Conservation (phyloP, 1,140 invertebrate species). For the Galendromus occidentalis region DNA sequence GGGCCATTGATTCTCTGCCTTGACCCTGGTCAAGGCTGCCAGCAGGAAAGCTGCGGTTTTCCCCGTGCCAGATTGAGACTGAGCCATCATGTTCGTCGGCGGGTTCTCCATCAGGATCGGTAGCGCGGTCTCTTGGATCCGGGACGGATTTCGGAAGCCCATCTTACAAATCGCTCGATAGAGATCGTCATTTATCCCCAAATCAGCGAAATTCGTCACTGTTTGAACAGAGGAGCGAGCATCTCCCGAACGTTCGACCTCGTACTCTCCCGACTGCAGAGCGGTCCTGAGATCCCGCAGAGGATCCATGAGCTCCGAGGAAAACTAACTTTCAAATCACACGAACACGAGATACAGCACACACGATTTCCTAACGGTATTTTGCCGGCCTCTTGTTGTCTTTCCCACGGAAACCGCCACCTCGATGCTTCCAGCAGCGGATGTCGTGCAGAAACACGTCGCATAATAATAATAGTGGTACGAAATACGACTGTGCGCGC, state of each 20-base stretch:
- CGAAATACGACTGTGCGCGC: too few relatives aligned
- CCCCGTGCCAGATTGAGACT: slow-evolving; percentile 93
- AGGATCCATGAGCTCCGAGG: too few relatives aligned
- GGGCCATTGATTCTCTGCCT: slow-evolving; percentile 51
- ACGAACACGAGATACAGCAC: too few relatives aligned
- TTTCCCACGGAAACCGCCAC: too few relatives aligned
- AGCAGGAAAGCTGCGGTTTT: slow-evolving; percentile 95
- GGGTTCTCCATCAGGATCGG: slow-evolving; percentile 79
- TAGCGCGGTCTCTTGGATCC: slow-evolving; percentile 90
- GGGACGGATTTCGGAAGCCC: slow-evolving; percentile 94
- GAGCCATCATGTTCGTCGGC: slow-evolving; percentile 92
- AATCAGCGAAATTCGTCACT: background rate
- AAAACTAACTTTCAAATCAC: too few relatives aligned
- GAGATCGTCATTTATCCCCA: background rate
- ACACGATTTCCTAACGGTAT: too few relatives aligned
- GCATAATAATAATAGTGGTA: too few relatives aligned
- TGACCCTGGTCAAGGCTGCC: slow-evolving; percentile 84
- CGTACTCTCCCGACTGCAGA: background rate
- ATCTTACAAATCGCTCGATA: slow-evolving; percentile 51
- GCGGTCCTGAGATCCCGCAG: background rate
- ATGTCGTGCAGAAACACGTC: too few relatives aligned
- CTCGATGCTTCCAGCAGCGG: too few relatives aligned
- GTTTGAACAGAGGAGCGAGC: background rate
- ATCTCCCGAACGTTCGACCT: background rate
- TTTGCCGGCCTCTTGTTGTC: too few relatives aligned